Conservation (phyloP, 2,888 invertebrate species). For the Romanomermis culicivorax region DNA sequence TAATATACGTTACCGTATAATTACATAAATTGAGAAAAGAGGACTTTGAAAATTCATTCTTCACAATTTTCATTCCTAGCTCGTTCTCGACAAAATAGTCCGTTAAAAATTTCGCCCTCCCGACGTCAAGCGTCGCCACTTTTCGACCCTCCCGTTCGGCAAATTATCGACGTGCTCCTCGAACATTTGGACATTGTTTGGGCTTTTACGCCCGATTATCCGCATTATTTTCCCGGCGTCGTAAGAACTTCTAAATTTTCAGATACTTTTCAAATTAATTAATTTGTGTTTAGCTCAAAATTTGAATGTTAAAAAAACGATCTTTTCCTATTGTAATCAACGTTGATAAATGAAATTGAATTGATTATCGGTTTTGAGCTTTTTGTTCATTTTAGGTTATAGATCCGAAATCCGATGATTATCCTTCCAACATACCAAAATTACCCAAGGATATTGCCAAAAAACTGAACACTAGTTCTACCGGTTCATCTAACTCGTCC, state of each 20-base stretch:
- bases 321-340: no score
- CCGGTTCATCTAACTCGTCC: background rate
- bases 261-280: background rate
- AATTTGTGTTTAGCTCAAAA: background rate
- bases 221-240: constrained; percentile 1
- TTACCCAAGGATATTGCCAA: background rate
- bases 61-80: no score
- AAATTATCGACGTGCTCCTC: background rate
- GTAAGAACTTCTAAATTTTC: background rate
- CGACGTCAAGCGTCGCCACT: no score
- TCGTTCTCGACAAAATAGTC: no score
- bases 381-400: background rate
- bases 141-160: no score
- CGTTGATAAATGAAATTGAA: no score
- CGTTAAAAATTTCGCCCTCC: no score
- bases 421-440: background rate
- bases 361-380: no score
- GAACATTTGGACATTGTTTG: constrained; percentile 1
- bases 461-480: background rate
- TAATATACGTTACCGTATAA: no score
- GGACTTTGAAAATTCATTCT: no score
- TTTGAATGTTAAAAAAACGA: no score
- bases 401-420: background rate
- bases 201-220: background rate
- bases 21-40: no score